Evolutionary conservation across 1,140 invertebrate genomes (phyloP).

Genomic region (Zaprionus capensis): DNA sequence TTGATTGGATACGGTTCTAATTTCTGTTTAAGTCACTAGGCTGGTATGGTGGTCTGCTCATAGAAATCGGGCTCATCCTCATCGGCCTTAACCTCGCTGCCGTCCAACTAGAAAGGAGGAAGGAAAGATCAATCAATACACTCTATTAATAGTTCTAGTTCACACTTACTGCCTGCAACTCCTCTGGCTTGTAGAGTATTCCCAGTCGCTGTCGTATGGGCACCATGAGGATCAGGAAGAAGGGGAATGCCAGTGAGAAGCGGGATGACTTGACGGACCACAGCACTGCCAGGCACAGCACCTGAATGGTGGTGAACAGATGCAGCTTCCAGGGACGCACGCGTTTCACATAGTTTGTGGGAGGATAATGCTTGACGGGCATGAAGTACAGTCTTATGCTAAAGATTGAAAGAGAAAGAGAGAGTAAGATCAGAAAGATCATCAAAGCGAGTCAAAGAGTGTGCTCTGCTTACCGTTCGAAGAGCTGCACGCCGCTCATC

Average conservation of each 20-base stretch:
- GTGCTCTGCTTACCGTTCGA: constrained; percentile 86
- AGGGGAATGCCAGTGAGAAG: constrained; percentile 94
- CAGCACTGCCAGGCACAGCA: constrained; percentile 90
- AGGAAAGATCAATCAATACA: neutral
- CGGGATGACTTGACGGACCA: constrained; percentile 95
- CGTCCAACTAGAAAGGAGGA: constrained; percentile 88
- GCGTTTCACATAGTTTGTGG: constrained; percentile 90
- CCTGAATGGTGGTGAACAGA: constrained; percentile 93
- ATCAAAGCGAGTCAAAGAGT: neutral
- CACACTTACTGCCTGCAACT: constrained; percentile 91
- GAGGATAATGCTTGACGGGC: constrained; percentile 97
- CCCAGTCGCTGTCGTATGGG: constrained; percentile 91
- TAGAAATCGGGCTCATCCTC: constrained; percentile 98
- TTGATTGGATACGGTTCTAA: neutral
- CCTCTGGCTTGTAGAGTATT: constrained; percentile 90
- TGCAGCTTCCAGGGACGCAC: constrained; percentile 96
- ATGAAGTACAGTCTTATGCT: constrained; percentile 93
- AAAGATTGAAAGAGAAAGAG: neutral
- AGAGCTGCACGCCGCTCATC: constrained; percentile 95
- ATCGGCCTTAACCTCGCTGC: constrained; percentile 90
- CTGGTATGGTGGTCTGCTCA: constrained; percentile 92
- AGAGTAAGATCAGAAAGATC: neutral
- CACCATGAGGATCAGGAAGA: constrained; percentile 95
- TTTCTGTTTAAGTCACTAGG: constrained; percentile 81
- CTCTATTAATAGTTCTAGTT: neutral